These are phyloP conservation scores for Drosophila helvetica DNA, from an alignment of 2,888 invertebrate species.

Conservation along the genomic window DNA sequence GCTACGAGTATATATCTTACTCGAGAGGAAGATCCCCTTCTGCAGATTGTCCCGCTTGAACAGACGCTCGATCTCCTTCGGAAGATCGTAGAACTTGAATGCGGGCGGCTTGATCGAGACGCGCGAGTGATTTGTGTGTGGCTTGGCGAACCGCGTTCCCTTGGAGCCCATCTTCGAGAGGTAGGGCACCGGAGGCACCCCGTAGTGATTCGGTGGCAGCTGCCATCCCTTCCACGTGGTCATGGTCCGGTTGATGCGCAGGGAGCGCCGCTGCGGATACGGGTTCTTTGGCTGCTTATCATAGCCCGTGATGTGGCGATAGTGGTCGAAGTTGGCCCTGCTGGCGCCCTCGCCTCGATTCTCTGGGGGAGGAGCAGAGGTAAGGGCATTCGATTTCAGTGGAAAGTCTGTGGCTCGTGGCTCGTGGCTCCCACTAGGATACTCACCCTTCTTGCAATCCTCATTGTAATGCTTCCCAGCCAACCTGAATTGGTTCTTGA, in stretches of 20 bases:
- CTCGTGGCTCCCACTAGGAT: neutral
- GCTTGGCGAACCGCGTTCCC: constrained; percentile 68
- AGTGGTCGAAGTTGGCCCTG: constrained; percentile 43
- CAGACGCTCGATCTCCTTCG: constrained; percentile 56
- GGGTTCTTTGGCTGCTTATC: constrained; percentile 28
- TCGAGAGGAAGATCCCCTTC: constrained; percentile 75
- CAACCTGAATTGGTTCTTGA: constrained; percentile 55
- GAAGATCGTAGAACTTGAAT: constrained; percentile 55
- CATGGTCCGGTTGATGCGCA: constrained; percentile 47
- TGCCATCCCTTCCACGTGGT: constrained; percentile 60
- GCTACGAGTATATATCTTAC: constrained; percentile 47
- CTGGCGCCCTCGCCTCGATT: constrained; percentile 46
- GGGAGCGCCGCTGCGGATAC: constrained; percentile 50
- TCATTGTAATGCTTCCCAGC: constrained; percentile 60
- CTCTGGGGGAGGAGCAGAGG: constrained; percentile 27
- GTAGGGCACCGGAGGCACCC: constrained; percentile 52
- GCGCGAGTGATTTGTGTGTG: constrained; percentile 44
- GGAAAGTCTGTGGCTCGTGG: neutral
- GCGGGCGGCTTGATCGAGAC: constrained; percentile 45
- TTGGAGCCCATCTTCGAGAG: constrained; percentile 48
- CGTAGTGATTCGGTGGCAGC: constrained; percentile 77
- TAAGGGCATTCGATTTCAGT: accelerated
- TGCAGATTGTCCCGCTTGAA: constrained; percentile 51
- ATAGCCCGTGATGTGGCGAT: constrained; percentile 56
- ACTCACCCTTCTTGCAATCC: constrained; percentile 51